Conservation (phyloP, 2,797 vertebrate species). For the Lutjanus argentimaculatus region DNA sequence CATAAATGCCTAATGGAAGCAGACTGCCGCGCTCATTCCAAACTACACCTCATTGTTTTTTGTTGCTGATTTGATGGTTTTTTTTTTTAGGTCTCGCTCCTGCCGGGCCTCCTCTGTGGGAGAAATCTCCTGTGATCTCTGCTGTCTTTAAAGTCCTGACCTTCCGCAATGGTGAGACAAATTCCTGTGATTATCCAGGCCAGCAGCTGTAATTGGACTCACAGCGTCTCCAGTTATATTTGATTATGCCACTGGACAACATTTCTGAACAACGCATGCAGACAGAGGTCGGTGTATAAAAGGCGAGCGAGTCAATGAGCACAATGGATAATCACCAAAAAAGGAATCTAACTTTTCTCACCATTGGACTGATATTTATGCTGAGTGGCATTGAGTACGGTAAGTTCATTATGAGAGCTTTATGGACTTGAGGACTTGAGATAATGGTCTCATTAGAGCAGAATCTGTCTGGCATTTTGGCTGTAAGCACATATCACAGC, state of each 20-base stretch:
- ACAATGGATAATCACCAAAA: conserved; percentile 84
- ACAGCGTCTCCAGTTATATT: conserved; percentile 77
- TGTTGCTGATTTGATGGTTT: not conserved
- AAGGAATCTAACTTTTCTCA: conserved; percentile 85
- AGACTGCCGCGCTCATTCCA: conserved; percentile 20
- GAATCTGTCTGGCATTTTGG: conserved; percentile 35
- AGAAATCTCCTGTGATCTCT: conserved; percentile 5
- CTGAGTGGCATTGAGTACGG: conserved; percentile 90
- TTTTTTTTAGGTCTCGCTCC: not conserved
- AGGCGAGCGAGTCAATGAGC: conserved; percentile 27
- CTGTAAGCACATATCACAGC: conserved; percentile 31
- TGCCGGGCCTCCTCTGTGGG: not conserved
- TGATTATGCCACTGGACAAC: conserved; percentile 56
- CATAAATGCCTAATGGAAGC: conserved; percentile 37
- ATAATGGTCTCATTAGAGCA: conserved; percentile 52
- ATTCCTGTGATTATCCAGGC: conserved; percentile 54
- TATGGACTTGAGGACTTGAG: conserved; percentile 31
- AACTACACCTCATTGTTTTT: conserved; percentile 16
- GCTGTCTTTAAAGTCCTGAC: conserved; percentile 18
- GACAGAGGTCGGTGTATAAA: conserved; percentile 48
- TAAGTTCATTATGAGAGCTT: conserved; percentile 72
- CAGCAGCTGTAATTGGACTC: conserved; percentile 72
- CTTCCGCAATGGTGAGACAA: conserved; percentile 25
- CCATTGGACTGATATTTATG: conserved; percentile 89
- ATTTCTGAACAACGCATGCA: conserved; percentile 50